Evolutionary conservation across 1,140 invertebrate species (phyloP).

Genomic region (Daktulosphaira vitifoliae): DNA sequence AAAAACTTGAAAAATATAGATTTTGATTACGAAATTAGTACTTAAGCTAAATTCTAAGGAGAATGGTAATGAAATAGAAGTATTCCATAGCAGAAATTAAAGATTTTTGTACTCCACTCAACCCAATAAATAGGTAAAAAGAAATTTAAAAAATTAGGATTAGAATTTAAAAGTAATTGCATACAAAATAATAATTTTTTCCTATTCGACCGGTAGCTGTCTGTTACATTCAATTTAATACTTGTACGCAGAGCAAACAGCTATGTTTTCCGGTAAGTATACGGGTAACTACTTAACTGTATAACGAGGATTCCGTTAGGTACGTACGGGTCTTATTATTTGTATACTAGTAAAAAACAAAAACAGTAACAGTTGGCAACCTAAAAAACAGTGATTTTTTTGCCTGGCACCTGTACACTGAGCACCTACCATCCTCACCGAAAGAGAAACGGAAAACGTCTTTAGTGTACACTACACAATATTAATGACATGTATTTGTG

Average conservation of each 20-base stretch:
- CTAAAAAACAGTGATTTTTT: constrained; percentile 8
- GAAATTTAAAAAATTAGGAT: too few relatives aligned
- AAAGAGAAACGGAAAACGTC: constrained; percentile 28
- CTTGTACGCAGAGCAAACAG: not conserved
- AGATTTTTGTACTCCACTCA: too few relatives aligned
- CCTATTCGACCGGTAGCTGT: too few relatives aligned
- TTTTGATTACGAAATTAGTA: too few relatives aligned
- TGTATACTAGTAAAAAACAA: constrained; percentile 1
- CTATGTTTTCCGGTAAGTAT: not conserved
- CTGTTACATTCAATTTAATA: not conserved
- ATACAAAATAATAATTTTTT: too few relatives aligned
- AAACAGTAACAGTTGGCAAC: constrained; percentile 19
- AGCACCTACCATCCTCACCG: not conserved
- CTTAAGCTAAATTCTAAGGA: too few relatives aligned
- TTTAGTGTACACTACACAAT: not conserved
- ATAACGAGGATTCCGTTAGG: constrained; percentile 17
- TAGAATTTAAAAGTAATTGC: too few relatives aligned
- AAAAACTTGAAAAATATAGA: too few relatives aligned
- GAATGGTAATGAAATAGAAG: too few relatives aligned
- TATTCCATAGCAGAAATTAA: too few relatives aligned
- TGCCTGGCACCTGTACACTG: not conserved
- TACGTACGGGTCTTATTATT: not conserved
- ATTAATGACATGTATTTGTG: not conserved
- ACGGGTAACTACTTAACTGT: constrained; percentile 12
- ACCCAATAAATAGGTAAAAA: too few relatives aligned